These are phyloP conservation scores for Brevimyrus niger DNA, from an alignment of 2,113 vertebrate species.

Conservation along the genomic window DNA sequence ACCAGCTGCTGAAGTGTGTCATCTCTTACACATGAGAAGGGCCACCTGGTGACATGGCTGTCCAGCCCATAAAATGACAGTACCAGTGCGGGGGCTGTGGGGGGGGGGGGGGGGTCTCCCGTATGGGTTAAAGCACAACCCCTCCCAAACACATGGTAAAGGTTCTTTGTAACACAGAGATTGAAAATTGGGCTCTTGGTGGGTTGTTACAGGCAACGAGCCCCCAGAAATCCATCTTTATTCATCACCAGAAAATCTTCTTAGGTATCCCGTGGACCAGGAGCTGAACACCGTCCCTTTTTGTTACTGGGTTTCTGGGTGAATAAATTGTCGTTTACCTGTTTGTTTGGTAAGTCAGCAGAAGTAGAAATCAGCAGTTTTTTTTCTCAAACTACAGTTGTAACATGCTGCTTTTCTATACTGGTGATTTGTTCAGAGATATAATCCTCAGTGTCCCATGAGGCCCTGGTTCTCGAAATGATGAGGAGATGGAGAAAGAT, in stretches of 20 bases:
- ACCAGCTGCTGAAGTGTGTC: not conserved
- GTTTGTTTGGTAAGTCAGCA: not conserved
- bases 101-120: not conserved
- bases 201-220: not conserved
- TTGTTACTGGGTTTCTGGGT: not conserved
- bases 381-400: not conserved
- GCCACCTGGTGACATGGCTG: not conserved
- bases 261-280: not conserved
- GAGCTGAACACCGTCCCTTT: not conserved
- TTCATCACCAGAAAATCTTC: not conserved
- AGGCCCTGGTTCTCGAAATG: not conserved
- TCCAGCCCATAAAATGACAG: not conserved
- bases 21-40: not conserved
- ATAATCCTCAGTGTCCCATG: not conserved
- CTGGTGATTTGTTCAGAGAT: not conserved
- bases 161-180: not conserved
- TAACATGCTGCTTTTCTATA: not conserved
- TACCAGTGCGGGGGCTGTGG: not conserved
- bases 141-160: not conserved
- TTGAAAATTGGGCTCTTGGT: not conserved
- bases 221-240: not conserved
- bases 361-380: not conserved
- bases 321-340: not conserved
- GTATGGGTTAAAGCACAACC: not conserved
- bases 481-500: not conserved